Base-by-base conservation (phyloP, 1,140 invertebrate genomes). In the Platyscapa corneri region DNA sequence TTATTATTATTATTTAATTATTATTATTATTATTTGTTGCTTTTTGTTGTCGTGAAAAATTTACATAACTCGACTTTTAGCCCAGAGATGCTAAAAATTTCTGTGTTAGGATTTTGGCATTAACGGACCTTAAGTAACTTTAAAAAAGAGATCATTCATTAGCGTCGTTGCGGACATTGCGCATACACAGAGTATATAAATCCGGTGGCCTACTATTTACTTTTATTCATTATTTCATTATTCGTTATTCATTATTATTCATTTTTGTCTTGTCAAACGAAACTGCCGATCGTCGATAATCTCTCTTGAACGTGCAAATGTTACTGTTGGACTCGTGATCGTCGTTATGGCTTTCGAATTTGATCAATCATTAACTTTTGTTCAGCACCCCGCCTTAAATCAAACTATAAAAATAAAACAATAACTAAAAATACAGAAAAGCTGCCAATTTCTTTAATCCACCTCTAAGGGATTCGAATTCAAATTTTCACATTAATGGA, bases 381-480 rank as follows among this genome's bases (percentile, higher is more conserved):
- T 85, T 87, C 80, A 85, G 80, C 86, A 87, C 84, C 80, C 74
- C 83, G 83, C 85, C 42, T 76, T 87, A 77, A 86, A 84, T 84
- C 86, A 81, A 86, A 86, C 78, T 86, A 84, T 75, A 88, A 89
- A 85, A 88, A 85, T 75, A 88, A 86, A 90, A 88, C 84, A 91
- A 91, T 89, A 91, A 91, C 90, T 90, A 92, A 90, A 91, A 90
- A 89, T 90, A 90, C 90, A 87, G 88, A 89, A 74, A 74, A 93
- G 92, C 93, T 93, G 92, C 93, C 92, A 92, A 92, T 92, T 90
- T 89, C 80, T 85, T 89, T 79, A 60, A 74, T 46, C 67, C n/a
- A 60, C 42, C 27, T 82, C 87, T 86, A 88, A 87, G 87, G 82
- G 85, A 90, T 88, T 87, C 72, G 53, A 89, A 87, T 87, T 87